Evolutionary conservation across 30 jellyfish, hydroid and myxozoan genomes (phyloP), one percentile per base, ranked within the genome.

Genomic region (Turritopsis dohrnii): DNA sequence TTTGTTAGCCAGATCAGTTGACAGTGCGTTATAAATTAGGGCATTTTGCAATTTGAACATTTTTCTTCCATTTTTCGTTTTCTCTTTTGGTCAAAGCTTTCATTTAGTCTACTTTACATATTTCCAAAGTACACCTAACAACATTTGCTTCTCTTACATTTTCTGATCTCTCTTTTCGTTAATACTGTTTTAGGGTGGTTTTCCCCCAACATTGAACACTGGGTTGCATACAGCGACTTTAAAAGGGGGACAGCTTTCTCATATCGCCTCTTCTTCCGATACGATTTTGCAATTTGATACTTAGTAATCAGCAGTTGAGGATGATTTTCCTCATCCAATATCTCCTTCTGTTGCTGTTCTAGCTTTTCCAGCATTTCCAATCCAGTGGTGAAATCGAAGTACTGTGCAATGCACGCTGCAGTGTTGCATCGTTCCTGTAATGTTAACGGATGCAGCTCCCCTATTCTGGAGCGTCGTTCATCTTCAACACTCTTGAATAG

Each of bases 371-470:
- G 30, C 77, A 69, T n/a, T 27, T 69, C 77, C 16, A 69, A 7
- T n/a, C 77, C 77, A 9, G 22, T 69, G 17, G 16, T 27, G 31
- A 69, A 69, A 69, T 23, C 28, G 19, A 69, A 69, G 28, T 69
- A n/a, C 30, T 69, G 77, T n/a, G 77, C 77, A n/a, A 69, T n/a
- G 30, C 77, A 69, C 0, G 77, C 30, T 69, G 77, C 77, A 7
- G 77, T 69, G 22, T 69, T 69, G 8, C 77, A 69, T 69, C 30
- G 9, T 27, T 69, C 77, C 19, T 69, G 77, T 21, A 69, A 19
- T n/a, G 77, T 69, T 27, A 69, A 69, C 8, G 77, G 77, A 69
- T 69, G 77, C 8, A 69, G 19, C 9, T 69, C 77, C 9, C 77
- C 77, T n/a, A 69, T 23, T 1, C 16, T 27, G 16, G 0, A 0